phyloP scores from a whole-genome alignment of 2,888 invertebrate species.

The Deilephila elpenor region DNA sequence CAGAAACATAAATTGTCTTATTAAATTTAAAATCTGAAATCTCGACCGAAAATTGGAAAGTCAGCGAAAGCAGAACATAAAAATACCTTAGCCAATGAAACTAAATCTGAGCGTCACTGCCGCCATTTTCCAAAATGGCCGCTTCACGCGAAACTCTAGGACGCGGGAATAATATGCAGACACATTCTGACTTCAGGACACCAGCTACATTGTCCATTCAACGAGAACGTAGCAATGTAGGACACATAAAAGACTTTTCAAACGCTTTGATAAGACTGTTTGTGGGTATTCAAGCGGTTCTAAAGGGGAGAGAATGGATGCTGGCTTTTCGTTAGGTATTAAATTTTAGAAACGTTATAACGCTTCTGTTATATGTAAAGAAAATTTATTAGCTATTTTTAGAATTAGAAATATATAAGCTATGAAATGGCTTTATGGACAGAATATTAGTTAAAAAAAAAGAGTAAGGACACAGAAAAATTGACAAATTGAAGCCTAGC shows the following conservation, averaged over 20 bases:
- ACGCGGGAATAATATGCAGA: constrained; percentile 21
- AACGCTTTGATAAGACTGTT: constrained; percentile 23
- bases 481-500: no score
- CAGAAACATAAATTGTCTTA: background rate
- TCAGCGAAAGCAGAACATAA: background rate
- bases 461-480: no score
- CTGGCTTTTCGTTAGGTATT: background rate
- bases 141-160: background rate
- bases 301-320: constrained; percentile 8
- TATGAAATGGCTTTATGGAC: no score
- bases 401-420: no score
- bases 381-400: no score
- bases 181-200: constrained; percentile 20
- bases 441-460: no score
- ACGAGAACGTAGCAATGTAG: constrained; percentile 2
- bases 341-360: no score
- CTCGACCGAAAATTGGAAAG: background rate
- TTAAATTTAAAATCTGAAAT: background rate
- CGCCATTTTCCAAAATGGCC: constrained; percentile 25
- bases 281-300: constrained; percentile 14
- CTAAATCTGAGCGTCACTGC: background rate
- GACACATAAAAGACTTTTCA: constrained; percentile 14
- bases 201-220: constrained; percentile 23
- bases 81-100: background rate
- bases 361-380: background rate